Base-by-base conservation (phyloP, 1,140 invertebrate genomes). In the Macrotrachela quadricornifera region DNA sequence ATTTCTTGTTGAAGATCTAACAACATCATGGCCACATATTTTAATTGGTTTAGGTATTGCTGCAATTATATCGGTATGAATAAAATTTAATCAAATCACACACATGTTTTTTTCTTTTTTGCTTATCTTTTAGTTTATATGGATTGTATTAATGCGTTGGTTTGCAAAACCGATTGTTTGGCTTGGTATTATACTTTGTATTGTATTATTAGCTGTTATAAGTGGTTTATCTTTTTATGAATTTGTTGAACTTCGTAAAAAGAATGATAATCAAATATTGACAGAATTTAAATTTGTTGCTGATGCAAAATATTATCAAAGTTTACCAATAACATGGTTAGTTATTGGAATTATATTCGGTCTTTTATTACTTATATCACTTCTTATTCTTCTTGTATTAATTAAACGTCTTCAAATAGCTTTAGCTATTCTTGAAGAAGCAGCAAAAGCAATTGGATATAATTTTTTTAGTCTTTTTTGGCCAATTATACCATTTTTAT, bases 131-230 rank as follows among this genome's bases (percentile, higher is more conserved):
- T 30, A 30, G 21, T 75, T 94, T 21, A 60, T 90, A 13, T 92
- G 87, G 73, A 91, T 94, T 52, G 64, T 85, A 1, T 64, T 94
- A 13, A 77, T 95, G 71, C 74, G 87, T 58, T 90, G 81, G 76
- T 70, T 91, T 8, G 83, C 86, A 10, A 77, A 77, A 4, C 71
- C 84, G 0, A 79, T 94, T 62, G 78, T 94, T 0, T 94, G 85
- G 83, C 58, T 80, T 10, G 83, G 82, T 10, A 78, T 94, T 39
- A 59, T 82, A 18, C 75, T 74, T 4, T 74, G 85, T 1, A 65
- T 86, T 17, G 75, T 63, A 0, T 61, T 83, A 1, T 71, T 87
- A 10, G 70, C 69, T n/a, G 42, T 54, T n/a, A n/a, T 42, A 15
- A 49, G 21, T 12, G 49, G 41, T 43, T 54, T 54, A 13, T 49